These are phyloP conservation scores for Lanius collurio DNA, from an alignment of 2,113 vertebrate species.

Conservation along the genomic window DNA sequence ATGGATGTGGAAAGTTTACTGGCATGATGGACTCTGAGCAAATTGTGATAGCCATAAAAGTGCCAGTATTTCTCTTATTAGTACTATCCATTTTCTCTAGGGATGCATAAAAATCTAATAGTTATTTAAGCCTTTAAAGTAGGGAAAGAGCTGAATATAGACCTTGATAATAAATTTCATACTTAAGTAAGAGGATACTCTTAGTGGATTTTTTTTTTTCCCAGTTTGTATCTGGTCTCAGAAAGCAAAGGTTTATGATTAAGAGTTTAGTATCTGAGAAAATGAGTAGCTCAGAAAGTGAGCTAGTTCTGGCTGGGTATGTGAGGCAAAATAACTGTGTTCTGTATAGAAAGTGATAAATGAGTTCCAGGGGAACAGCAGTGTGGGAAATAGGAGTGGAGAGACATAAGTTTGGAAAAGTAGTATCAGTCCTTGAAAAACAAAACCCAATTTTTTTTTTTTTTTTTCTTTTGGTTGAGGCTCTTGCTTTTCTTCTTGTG, in stretches of 20 bases:
- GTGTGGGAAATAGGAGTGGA: neutral
- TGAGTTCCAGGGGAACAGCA: neutral
- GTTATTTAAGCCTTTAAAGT: neutral
- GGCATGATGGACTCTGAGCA: neutral
- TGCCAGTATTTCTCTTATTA: neutral
- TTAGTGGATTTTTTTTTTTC: neutral
- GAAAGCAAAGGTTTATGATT: neutral
- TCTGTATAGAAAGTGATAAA: neutral
- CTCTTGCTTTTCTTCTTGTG: neutral
- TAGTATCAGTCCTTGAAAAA: neutral
- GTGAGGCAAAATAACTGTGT: neutral
- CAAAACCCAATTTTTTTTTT: too few relatives aligned
- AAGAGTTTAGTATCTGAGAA: neutral
- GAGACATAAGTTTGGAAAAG: neutral
- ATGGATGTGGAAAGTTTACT: neutral
- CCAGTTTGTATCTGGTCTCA: neutral
- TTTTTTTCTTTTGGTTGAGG: neutral
- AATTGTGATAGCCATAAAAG: neutral
- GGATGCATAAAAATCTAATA: neutral
- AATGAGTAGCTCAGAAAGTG: neutral
- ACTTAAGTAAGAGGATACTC: neutral
- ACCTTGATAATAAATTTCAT: neutral
- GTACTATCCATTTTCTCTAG: neutral
- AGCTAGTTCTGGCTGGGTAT: neutral
- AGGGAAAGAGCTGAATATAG: neutral